Conservation (phyloP, 2,113 vertebrate species). For the Promerops cafer region DNA sequence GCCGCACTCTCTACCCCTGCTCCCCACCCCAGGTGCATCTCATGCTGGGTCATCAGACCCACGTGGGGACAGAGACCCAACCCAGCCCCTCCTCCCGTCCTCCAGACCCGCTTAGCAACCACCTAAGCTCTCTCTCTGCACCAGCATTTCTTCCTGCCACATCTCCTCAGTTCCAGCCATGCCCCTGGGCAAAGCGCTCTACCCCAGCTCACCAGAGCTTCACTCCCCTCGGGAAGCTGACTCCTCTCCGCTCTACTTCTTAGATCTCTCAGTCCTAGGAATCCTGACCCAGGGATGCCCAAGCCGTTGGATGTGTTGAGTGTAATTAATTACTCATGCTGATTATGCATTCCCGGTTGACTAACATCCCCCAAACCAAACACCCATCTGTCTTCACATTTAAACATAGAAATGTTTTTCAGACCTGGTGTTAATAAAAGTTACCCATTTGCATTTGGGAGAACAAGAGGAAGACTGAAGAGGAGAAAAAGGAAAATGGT, state of each 20-base stretch:
- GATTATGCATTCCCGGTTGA: neutral
- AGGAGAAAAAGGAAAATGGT: neutral
- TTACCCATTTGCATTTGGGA: neutral
- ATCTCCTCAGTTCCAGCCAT: accelerated
- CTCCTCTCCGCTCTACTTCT: neutral
- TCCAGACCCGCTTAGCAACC: neutral
- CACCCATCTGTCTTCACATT: neutral
- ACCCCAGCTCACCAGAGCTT: neutral
- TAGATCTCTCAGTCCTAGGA: neutral
- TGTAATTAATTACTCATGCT: neutral
- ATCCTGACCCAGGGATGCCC: neutral
- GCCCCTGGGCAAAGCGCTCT: accelerated
- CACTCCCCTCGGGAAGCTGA: neutral
- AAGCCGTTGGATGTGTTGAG: neutral
- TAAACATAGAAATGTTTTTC: neutral
- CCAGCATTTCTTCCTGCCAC: neutral
- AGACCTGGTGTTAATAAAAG: neutral
- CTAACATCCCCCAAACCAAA: neutral
- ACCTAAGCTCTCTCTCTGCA: accelerated
- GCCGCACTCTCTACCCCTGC: neutral
- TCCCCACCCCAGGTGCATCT: neutral
- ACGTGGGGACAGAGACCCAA: neutral
- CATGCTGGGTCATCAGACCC: neutral
- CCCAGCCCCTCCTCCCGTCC: neutral
- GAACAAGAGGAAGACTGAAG: neutral